These are phyloP conservation scores for Amniataba percoides DNA, from an alignment of 2,797 vertebrate genomes.

Conservation along the genomic window DNA sequence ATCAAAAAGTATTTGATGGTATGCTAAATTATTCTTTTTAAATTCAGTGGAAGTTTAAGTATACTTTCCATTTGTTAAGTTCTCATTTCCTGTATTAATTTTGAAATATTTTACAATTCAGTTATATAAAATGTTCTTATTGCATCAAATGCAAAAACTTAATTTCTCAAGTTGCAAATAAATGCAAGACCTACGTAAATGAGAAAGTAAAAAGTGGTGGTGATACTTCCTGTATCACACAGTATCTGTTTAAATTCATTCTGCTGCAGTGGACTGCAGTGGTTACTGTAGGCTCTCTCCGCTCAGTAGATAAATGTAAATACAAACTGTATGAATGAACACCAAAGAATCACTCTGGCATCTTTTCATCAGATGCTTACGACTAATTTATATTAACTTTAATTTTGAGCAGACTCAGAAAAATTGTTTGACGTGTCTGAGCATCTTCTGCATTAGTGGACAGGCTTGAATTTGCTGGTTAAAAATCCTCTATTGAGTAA, in stretches of 20 bases:
- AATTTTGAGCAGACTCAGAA: conserved; percentile 12
- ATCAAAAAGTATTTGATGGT: not conserved
- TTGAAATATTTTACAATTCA: not conserved
- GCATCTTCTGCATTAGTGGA: not conserved
- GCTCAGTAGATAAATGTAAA: conserved; percentile 18
- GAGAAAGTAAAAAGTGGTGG: not conserved
- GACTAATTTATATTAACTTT: conserved; percentile 14
- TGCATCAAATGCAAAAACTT: not conserved
- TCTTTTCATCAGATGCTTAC: conserved; percentile 10
- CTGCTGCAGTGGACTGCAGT: not conserved
- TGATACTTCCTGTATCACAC: not conserved
- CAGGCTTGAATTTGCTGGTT: conserved; percentile 27
- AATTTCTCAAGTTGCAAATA: not conserved
- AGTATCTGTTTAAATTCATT: not conserved
- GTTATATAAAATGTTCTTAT: not conserved
- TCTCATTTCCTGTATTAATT: not conserved
- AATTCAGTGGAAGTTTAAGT: not conserved
- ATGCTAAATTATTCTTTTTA: not conserved
- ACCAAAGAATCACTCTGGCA: conserved; percentile 51
- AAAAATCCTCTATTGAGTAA: conserved; percentile 21
- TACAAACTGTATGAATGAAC: conserved; percentile 13
- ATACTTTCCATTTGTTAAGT: not conserved
- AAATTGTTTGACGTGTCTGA: conserved; percentile 9
- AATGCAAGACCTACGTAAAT: not conserved
- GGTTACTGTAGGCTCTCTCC: not conserved